phyloP scores from a whole-genome alignment of 2,888 invertebrate species.

The Sarcophaga rosellei region DNA sequence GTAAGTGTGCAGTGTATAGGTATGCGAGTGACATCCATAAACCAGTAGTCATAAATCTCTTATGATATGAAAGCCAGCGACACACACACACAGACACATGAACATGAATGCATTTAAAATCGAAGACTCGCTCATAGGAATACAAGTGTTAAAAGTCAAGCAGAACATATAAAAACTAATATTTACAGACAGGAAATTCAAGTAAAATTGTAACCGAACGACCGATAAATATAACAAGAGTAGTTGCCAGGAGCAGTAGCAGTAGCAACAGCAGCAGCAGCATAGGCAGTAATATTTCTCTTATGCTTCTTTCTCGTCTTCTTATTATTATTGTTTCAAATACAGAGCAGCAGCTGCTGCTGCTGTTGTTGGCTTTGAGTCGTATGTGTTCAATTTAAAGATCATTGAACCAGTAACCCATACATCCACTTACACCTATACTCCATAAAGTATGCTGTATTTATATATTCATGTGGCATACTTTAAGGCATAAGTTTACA shows the following conservation, averaged over 20 bases:
- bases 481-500: background rate
- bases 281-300: background rate
- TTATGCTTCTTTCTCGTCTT: no score
- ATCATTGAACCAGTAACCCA: conserved; percentile 67
- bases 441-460: background rate
- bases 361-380: conserved; percentile 33
- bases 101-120: background rate
- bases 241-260: background rate
- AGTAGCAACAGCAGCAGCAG: background rate
- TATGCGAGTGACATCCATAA: conserved; percentile 7
- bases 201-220: conserved; percentile 32
- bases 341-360: conserved; percentile 1
- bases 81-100: background rate
- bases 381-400: conserved; percentile 50
- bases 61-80: background rate
- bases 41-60: conserved; percentile 20
- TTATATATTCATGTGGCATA: conserved; percentile 1
- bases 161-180: conserved; percentile 26
- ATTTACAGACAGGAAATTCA: conserved; percentile 41
- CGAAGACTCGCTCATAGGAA: background rate
- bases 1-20: background rate
- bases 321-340: conserved; percentile 1
- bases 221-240: background rate
- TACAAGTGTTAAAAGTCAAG: conserved; percentile 50
- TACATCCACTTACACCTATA: conserved; percentile 5